Conservation (phyloP, 2,888 invertebrate species). For the Drosophila rellima region DNA sequence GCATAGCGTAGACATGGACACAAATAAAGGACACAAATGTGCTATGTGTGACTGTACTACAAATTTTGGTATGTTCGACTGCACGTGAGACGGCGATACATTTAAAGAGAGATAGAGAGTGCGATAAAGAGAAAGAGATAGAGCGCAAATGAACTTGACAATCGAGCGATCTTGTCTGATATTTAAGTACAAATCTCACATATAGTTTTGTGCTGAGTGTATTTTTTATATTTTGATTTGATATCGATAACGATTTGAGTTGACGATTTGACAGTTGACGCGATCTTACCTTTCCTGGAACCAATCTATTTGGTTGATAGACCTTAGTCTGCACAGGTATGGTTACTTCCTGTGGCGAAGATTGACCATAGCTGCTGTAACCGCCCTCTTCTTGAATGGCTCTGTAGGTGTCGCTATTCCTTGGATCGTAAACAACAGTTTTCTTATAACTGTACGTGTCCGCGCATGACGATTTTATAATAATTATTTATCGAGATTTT, state of each 20-base stretch:
- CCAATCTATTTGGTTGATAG: slow-evolving; percentile 88
- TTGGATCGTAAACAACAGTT: slow-evolving; percentile 93
- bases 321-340: slow-evolving; percentile 91
- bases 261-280: slow-evolving; percentile 63
- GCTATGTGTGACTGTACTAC: slow-evolving; percentile 51
- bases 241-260: slow-evolving; percentile 41
- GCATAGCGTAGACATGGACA: slow-evolving; percentile 52
- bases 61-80: slow-evolving; percentile 51
- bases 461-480: slow-evolving; percentile 47
- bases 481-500: slow-evolving; percentile 29
- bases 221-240: slow-evolving; percentile 21
- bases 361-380: slow-evolving; percentile 88
- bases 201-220: slow-evolving; percentile 39
- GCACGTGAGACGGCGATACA: slow-evolving; percentile 58
- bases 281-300: slow-evolving; percentile 87
- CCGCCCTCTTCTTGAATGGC: slow-evolving; percentile 91
- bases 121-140: slow-evolving; percentile 52
- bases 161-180: slow-evolving; percentile 55
- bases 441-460: slow-evolving; percentile 87
- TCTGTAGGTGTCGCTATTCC: slow-evolving; percentile 95
- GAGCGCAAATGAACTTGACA: slow-evolving; percentile 63
- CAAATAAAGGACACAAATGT: slow-evolving; percentile 53
- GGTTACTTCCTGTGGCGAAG: slow-evolving; percentile 89
- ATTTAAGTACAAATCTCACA: slow-evolving; percentile 55
- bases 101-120: slow-evolving; percentile 39